Evolutionary conservation across 2,797 vertebrate species (phyloP), one percentile per base, ranked within the genome.

Genomic region (Hemitrygon akajei): DNA sequence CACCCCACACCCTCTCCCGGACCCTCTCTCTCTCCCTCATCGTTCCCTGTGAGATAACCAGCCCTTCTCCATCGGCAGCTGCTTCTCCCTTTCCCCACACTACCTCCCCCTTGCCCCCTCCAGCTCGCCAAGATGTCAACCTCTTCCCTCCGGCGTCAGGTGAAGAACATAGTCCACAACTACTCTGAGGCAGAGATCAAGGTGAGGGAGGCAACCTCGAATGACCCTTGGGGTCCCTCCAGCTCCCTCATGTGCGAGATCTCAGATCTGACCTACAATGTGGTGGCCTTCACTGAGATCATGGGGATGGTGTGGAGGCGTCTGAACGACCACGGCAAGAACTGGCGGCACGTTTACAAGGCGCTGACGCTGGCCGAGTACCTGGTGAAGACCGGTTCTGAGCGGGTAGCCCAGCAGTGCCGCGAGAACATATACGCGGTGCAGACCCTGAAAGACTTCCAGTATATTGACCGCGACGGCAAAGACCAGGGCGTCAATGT

Each of bases 271-370:
- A 99, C 98, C 69, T 99, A 98, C 96, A 99, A 98, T 75, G 98
- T 98, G 47, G 98, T 9, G 80, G 80, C 80, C 18, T 81, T 81
- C 37, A 7, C 80, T 0, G 80, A 81, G 80, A 81, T 81, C 95
- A 99, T 99, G 98, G 98, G 98, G 95, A 99, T 98, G 98, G 98
- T 99, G 95, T 99, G 98, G 98, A 98, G 98, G 93, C 97, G 98
- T 86, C 98, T 99, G 94, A 99, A 99, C 0, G 98, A 99, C 96
- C 98, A 98, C 0, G 98, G 98, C 95, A 98, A 98, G 96, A 99
- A 99, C 96, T 99, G 98, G 98, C 97, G 98, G 95, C 98, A 98
- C 0, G 98, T 98, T 75, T 99, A 99, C 96, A 99, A 99, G 98
- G 98, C 98, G 94, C 98, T 98, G 98, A 98, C 98, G 76, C 96